phyloP scores from a whole-genome alignment of 1,140 invertebrate species.

The Diabrotica undecimpunctata region DNA sequence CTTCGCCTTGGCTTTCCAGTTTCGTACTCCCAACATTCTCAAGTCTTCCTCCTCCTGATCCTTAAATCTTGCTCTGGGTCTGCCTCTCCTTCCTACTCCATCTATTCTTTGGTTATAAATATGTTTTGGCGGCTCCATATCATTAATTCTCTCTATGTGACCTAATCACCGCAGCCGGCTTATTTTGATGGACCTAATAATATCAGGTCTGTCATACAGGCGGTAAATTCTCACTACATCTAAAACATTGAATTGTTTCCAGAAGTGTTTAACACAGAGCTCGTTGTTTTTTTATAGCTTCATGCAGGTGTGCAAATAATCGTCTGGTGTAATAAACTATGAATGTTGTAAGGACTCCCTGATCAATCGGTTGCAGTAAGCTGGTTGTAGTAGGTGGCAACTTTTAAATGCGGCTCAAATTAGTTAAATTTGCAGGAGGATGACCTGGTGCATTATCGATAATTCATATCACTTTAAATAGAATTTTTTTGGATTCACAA shows the following conservation, averaged over 20 bases:
- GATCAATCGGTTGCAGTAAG: slow-evolving; percentile 44
- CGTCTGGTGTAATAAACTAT: slow-evolving; percentile 27
- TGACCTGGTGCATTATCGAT: slow-evolving; percentile 41
- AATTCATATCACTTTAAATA: slow-evolving; percentile 35
- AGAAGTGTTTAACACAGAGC: slow-evolving; percentile 3
- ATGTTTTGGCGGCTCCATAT: too few relatives aligned
- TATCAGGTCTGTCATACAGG: too few relatives aligned
- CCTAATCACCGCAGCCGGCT: too few relatives aligned
- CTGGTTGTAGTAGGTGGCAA: slow-evolving; percentile 16
- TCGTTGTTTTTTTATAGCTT: slow-evolving; percentile 1
- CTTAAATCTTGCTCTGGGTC: too few relatives aligned
- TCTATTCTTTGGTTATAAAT: too few relatives aligned
- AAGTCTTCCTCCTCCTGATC: too few relatives aligned
- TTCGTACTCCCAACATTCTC: too few relatives aligned
- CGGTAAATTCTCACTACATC: too few relatives aligned
- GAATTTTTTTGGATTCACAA: slow-evolving; percentile 16
- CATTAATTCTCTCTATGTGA: too few relatives aligned
- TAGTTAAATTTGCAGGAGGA: slow-evolving; percentile 24
- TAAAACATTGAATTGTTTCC: slow-evolving; percentile 10
- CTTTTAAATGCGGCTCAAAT: background rate
- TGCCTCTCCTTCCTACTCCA: too few relatives aligned
- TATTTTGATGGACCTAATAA: too few relatives aligned
- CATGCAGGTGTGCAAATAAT: background rate
- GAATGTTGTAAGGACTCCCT: slow-evolving; percentile 41
- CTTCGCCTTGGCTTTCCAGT: too few relatives aligned